phyloP scores from a whole-genome alignment of 1,140 invertebrate genomes.

The Drosophila bocki region DNA sequence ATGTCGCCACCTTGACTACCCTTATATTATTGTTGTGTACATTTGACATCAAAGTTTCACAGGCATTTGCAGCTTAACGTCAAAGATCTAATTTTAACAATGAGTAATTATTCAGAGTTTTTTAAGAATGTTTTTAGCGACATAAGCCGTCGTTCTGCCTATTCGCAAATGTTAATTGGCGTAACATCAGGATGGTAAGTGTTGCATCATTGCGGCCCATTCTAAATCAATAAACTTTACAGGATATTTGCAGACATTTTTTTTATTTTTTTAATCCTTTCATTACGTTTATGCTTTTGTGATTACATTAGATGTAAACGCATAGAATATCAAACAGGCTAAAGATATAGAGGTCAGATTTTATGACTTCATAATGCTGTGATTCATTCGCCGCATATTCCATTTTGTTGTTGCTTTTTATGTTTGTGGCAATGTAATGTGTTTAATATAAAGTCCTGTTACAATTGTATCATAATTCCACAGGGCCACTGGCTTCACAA shows the following conservation, averaged over 20 bases:
- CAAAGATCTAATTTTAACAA: conserved; percentile 42
- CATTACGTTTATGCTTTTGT: not conserved
- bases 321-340: not conserved
- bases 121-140: conserved; percentile 91
- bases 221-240: conserved; percentile 8
- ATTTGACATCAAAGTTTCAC: conserved; percentile 18
- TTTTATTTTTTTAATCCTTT: not conserved
- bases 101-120: conserved; percentile 86
- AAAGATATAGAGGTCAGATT: not conserved
- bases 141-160: conserved; percentile 92
- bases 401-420: not conserved
- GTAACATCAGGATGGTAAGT: conserved; percentile 94
- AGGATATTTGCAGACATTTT: not conserved
- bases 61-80: conserved; percentile 23
- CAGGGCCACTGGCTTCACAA: conserved; percentile 95
- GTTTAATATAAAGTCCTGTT: no score
- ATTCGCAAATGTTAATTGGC: conserved; percentile 95
- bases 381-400: conserved; percentile 2
- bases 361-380: conserved; percentile 6
- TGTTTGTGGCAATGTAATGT: not conserved
- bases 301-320: not conserved
- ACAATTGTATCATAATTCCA: conserved; percentile 1
- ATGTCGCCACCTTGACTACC: conserved; percentile 2
- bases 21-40: conserved; percentile 38
- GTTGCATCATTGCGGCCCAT: conserved; percentile 7